Percentiles rank a stretch among this genome's conserved stretches.
phyloP scores from a whole-genome alignment of 2,113 vertebrate genomes.

The Ceratotherium simum region DNA sequence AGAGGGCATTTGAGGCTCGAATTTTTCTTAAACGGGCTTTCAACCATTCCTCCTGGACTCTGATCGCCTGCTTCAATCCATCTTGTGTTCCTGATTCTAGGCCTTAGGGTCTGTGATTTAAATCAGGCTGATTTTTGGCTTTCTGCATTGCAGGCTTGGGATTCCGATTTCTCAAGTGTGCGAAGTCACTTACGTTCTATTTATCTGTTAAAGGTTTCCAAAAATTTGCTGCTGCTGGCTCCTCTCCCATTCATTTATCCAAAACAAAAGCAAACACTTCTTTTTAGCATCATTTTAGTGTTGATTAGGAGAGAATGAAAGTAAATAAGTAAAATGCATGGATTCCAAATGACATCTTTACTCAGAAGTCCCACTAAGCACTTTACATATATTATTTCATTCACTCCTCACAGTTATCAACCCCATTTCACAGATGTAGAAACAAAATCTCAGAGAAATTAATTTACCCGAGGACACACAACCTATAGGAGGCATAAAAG shows the following conservation, averaged over 20 bases:
- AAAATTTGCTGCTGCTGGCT: not conserved
- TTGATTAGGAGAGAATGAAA: not conserved
- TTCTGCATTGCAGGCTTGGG: not conserved
- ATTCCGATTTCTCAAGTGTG: not conserved
- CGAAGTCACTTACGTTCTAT: not conserved
- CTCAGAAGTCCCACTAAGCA: not conserved
- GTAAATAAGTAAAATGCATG: not conserved
- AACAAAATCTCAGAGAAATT: slow-evolving; percentile 20
- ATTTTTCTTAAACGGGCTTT: not conserved
- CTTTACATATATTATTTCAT: not conserved
- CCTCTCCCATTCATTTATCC: not conserved
- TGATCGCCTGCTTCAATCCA: not conserved
- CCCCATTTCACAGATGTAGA: not conserved
- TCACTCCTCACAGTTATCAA: not conserved
- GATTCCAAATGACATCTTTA: not conserved
- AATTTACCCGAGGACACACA: not conserved
- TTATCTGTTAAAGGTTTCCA: not conserved
- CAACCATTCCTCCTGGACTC: not conserved
- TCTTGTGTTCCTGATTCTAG: not conserved
- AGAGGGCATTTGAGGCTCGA: not conserved
- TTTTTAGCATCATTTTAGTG: not conserved
- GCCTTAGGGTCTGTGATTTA: not conserved
- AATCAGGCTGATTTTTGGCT: not conserved
- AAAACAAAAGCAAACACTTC: not conserved
- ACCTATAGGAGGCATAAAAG: not conserved